Evolutionary conservation across 1,140 invertebrate species (phyloP).

Genomic region (Camponotus floridanus): DNA sequence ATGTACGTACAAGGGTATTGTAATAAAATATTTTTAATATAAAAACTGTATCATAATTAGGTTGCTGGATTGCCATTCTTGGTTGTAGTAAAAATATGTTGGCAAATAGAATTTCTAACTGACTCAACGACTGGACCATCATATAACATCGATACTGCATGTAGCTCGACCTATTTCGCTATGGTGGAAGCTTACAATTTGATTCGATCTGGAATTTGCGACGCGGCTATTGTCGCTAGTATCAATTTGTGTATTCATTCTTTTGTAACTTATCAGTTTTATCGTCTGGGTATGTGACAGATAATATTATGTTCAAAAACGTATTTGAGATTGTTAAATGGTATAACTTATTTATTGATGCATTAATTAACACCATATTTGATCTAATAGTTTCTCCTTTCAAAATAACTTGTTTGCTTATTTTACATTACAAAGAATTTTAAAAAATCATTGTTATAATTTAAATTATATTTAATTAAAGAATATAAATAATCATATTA

Average conservation of each 20-base stretch:
- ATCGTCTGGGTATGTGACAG: slow-evolving; percentile 80
- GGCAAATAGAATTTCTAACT: slow-evolving; percentile 94
- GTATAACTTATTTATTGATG: no score
- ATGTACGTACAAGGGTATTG: no score
- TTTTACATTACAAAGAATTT: no score
- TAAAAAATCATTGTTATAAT: no score
- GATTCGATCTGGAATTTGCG: slow-evolving; percentile 92
- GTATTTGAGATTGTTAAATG: slow-evolving; percentile 67
- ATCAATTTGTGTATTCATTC: slow-evolving; percentile 94
- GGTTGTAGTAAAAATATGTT: slow-evolving; percentile 95
- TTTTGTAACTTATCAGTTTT: slow-evolving; percentile 93
- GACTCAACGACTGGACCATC: slow-evolving; percentile 92
- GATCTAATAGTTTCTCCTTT: no score
- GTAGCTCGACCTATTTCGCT: slow-evolving; percentile 95
- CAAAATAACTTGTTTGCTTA: no score
- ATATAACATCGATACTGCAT: slow-evolving; percentile 94
- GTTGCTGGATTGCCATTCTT: slow-evolving; percentile 80
- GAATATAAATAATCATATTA: no score
- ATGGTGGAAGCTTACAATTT: slow-evolving; percentile 93
- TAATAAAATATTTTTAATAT: no score
- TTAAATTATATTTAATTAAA: no score
- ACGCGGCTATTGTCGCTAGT: slow-evolving; percentile 95
- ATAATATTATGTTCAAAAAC: neutral
- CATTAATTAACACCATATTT: no score
- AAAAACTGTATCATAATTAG: slow-evolving; percentile 61